phyloP scores from a whole-genome alignment of 2,888 invertebrate genomes.

The Acanthosepion pharaonis region DNA sequence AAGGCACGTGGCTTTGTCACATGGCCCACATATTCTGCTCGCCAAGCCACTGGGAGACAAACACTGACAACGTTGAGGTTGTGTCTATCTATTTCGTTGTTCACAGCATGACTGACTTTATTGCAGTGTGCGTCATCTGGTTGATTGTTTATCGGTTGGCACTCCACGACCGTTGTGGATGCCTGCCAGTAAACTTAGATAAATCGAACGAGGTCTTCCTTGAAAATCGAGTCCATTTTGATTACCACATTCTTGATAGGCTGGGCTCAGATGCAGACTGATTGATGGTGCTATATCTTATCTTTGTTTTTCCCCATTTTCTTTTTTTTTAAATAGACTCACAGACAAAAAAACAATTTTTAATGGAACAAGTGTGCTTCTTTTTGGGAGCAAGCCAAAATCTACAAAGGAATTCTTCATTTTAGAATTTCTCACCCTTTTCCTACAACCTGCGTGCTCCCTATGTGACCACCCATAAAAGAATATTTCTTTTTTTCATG shows the following conservation, averaged over 20 bases:
- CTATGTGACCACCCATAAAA: background rate
- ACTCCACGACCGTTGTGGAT: constrained; percentile 50
- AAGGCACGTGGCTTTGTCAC: constrained; percentile 55
- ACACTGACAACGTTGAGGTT: constrained; percentile 47
- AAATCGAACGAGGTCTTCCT: constrained; percentile 50
- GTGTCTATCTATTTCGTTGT: constrained; percentile 52
- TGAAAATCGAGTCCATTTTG: constrained; percentile 55
- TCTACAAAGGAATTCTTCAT: background rate
- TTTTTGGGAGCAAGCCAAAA: background rate
- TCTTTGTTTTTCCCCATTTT: background rate
- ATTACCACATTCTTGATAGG: constrained; percentile 53
- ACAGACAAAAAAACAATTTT: background rate
- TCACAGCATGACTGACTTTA: constrained; percentile 53
- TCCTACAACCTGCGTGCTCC: background rate
- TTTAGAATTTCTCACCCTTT: no score
- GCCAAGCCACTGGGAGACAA: constrained; percentile 23
- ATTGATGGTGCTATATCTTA: constrained; percentile 36
- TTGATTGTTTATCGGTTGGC: constrained; percentile 50
- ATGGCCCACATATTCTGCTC: constrained; percentile 47
- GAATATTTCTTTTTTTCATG: no score
- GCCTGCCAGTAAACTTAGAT: constrained; percentile 48
- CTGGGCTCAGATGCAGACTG: constrained; percentile 53
- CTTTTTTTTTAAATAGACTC: background rate
- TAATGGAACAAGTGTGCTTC: background rate
- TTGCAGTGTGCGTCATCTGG: constrained; percentile 52